Percentiles rank a stretch among this genome's conserved stretches.
Conservation (phyloP, 2,797 vertebrate genomes). For the Muraenolepis orangiensis region DNA sequence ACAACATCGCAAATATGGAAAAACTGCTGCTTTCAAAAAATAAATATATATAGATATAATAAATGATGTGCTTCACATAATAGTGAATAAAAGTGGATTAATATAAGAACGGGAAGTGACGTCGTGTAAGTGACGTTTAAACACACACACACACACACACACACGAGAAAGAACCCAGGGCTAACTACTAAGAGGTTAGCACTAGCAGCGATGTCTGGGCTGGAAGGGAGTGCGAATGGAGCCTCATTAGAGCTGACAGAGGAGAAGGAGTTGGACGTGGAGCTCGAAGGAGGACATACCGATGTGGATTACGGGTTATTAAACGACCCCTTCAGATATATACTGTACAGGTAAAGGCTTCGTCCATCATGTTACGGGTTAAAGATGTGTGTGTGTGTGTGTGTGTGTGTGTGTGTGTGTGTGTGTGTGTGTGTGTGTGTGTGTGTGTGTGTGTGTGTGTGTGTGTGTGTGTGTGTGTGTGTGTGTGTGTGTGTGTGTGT, state of each 20-base stretch:
- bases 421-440: too few relatives aligned
- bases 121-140: neutral
- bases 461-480: too few relatives aligned
- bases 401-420: too few relatives aligned
- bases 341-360: constrained; percentile 65
- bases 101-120: constrained; percentile 41
- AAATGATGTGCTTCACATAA: neutral
- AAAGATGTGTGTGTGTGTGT: constrained; percentile 12
- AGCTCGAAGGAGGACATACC: constrained; percentile 38
- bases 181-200: constrained; percentile 18
- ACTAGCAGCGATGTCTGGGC: constrained; percentile 65
- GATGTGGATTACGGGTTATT: constrained; percentile 41
- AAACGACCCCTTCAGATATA: constrained; percentile 57
- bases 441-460: too few relatives aligned
- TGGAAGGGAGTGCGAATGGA: constrained; percentile 45
- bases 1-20: neutral
- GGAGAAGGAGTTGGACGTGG: constrained; percentile 37
- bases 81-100: neutral
- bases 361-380: neutral
- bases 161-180: too few relatives aligned
- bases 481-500: too few relatives aligned
- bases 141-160: neutral
- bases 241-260: constrained; percentile 37
- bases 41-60: neutral
- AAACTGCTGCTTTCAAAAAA: neutral